Evolutionary conservation across 2,888 invertebrate genomes (phyloP), one percentile per base, ranked within the genome.

Genomic region (Neria commutata): DNA sequence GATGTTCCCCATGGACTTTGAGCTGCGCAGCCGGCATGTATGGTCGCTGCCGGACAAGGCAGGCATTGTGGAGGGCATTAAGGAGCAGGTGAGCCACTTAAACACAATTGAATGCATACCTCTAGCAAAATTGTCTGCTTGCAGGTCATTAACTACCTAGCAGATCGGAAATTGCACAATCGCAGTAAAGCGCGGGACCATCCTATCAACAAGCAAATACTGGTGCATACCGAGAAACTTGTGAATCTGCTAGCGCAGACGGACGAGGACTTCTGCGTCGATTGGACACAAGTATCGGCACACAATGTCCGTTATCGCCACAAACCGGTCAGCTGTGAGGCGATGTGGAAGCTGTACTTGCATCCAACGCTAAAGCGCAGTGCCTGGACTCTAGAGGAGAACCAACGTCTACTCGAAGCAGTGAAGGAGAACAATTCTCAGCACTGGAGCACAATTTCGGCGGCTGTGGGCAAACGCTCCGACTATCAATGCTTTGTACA

Each of bases 401-500:
- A 86, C 55, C 60, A 68, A 0, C 69, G 72, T 24, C 69, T 89
- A 19, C 67, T 79, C 16, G 48, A 65, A 5, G 67, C 84, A 0
- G 85, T 77, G 0, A 72, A 76, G 47, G 69, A 73, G 72, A 66
- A 85, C 63, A 80, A 84, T 0, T 79, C 75, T 62, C 86, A 89
- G 74, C 83, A 91, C 70, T 92, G 92, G 92, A 85, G 86, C 37
- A 56, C 67, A 1, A 88, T 92, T 56, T 88, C 91, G 0, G 59
- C 68, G 11, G 74, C 83, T 65, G 74, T 92, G 14, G 78, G 81
- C 1, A 86, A 85, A 1, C 84, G 92, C 50, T 86, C 89, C 1
- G 87, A 86, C 0, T 91, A 89, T 71, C 88, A 89, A 67, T 89
- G 89, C 67, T 90, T 89, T 75, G 84, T 89, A 2, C 87, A 89